Conservation (phyloP, 2,797 vertebrate genomes). For the Sebastes paucispinis region DNA sequence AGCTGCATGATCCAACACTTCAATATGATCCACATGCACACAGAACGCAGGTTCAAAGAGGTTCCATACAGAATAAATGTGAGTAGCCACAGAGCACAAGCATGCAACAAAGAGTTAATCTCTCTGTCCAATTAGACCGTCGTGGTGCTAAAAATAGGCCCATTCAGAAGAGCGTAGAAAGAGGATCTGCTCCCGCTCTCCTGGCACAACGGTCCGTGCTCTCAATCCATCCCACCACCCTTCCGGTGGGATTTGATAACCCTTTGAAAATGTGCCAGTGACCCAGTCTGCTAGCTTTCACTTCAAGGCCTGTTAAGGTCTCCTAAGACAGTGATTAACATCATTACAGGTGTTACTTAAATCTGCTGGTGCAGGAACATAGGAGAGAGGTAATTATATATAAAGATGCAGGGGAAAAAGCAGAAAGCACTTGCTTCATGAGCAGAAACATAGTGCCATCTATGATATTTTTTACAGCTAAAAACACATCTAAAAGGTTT, state of each 20-base stretch:
- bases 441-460: not conserved
- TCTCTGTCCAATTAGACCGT: slow-evolving; percentile 41
- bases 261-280: slow-evolving; percentile 52
- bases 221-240: slow-evolving; percentile 45
- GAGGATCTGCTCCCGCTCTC: slow-evolving; percentile 53
- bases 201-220: slow-evolving; percentile 46
- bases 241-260: slow-evolving; percentile 55
- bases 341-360: slow-evolving; percentile 52
- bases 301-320: slow-evolving; percentile 41
- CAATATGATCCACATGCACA: not conserved
- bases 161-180: slow-evolving; percentile 52
- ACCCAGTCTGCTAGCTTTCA: slow-evolving; percentile 52
- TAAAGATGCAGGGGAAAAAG: not conserved
- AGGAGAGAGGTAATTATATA: not conserved
- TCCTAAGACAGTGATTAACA: slow-evolving; percentile 59
- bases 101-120: slow-evolving; percentile 40
- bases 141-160: slow-evolving; percentile 57
- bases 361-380: slow-evolving; percentile 15
- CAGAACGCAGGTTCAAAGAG: not conserved
- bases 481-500: not conserved
- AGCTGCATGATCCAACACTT: not conserved
- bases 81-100: slow-evolving; percentile 19
- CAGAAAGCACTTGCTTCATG: not conserved
- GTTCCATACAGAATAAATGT: not conserved
- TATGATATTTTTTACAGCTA: not conserved